phyloP scores from a whole-genome alignment of 2,113 vertebrate species.

The Strigops habroptila region DNA sequence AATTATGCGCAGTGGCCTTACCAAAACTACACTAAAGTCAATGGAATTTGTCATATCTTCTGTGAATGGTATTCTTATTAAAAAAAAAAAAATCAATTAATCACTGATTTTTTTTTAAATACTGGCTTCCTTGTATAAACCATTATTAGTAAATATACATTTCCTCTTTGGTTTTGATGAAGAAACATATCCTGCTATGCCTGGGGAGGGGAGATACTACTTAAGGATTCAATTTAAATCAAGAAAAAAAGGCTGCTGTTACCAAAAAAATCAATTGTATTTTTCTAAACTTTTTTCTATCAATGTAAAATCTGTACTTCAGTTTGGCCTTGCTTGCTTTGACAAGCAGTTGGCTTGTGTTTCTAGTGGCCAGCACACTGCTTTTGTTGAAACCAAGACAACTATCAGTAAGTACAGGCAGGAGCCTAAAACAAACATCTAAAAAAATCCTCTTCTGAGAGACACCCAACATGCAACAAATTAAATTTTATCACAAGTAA shows the following conservation, averaged over 20 bases:
- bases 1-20: background rate
- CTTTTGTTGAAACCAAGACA: background rate
- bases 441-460: background rate
- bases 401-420: background rate
- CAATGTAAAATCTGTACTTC: background rate
- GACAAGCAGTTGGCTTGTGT: conserved; percentile 2
- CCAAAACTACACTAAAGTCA: background rate
- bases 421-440: conserved; percentile 11
- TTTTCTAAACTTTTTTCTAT: background rate
- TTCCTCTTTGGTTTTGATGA: background rate
- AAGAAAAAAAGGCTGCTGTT: background rate
- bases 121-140: background rate
- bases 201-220: background rate
- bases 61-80: background rate
- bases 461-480: background rate
- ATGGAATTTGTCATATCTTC: background rate
- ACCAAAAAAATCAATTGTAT: background rate
- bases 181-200: background rate
- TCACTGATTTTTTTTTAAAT: background rate
- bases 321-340: conserved; percentile 30
- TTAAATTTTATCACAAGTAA: background rate
- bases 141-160: background rate
- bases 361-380: background rate
- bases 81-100: background rate
- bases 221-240: background rate